Percentiles rank a stretch among this genome's conserved stretches.
phyloP scores from a whole-genome alignment of 1,140 invertebrate genomes.

The Drosophila virilis region DNA sequence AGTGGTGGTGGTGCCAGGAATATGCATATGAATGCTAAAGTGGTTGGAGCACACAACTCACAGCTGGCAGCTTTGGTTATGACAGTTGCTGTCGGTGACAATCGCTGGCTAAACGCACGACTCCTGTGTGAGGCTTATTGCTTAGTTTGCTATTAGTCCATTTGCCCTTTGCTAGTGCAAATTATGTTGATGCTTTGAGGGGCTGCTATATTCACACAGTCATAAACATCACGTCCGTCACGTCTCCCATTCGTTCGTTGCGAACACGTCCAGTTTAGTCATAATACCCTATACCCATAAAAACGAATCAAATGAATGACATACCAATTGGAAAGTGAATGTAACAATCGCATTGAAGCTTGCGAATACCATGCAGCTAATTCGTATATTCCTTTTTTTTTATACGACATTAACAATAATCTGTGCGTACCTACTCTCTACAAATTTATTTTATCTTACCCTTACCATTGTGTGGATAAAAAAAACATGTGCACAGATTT shows the following conservation, averaged over 20 bases:
- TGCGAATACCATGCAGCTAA: background rate
- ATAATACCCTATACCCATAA: slow-evolving; percentile 4
- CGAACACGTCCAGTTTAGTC: slow-evolving; percentile 46
- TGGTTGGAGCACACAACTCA: slow-evolving; percentile 11
- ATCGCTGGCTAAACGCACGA: slow-evolving; percentile 25
- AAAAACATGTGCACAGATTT: too few relatives aligned
- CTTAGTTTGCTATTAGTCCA: slow-evolving; percentile 61
- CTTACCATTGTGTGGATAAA: too few relatives aligned
- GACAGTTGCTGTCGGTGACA: slow-evolving; percentile 23
- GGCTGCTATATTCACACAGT: slow-evolving; percentile 50
- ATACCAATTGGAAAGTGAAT: background rate
- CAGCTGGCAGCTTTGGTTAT: slow-evolving; percentile 1
- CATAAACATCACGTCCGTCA: slow-evolving; percentile 79
- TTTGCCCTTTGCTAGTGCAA: slow-evolving; percentile 33
- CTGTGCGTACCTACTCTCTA: too few relatives aligned
- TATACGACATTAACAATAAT: too few relatives aligned
- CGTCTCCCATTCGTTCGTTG: slow-evolving; percentile 65
- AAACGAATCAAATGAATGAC: background rate
- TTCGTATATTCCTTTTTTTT: background rate
- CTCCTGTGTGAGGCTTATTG: slow-evolving; percentile 24
- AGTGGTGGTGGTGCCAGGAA: slow-evolving; percentile 34
- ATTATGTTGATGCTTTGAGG: slow-evolving; percentile 53
- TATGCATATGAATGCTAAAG: slow-evolving; percentile 58
- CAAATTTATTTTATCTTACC: too few relatives aligned
- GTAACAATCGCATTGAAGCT: background rate